Evolutionary conservation across 2,113 vertebrate genomes (phyloP).

Genomic region (Pseudopodoces humilis): DNA sequence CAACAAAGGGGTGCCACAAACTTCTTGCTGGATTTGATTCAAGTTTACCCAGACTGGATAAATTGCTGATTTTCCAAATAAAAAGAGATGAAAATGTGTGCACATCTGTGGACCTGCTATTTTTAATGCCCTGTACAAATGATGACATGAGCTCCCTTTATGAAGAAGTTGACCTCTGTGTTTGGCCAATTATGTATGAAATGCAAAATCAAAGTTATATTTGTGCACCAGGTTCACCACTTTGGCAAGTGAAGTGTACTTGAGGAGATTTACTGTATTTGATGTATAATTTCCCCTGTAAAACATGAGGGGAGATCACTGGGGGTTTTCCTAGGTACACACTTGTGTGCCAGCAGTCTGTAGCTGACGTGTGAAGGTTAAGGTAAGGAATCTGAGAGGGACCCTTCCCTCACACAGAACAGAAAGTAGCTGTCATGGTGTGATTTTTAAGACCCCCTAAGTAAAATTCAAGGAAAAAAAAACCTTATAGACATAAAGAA

Average conservation of each 20-base stretch:
- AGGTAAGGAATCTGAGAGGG: background rate
- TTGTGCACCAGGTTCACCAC: background rate
- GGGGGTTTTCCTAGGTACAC: background rate
- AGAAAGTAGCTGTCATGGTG: background rate
- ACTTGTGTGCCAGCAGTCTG: background rate
- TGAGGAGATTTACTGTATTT: background rate
- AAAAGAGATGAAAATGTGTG: background rate
- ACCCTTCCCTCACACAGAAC: background rate
- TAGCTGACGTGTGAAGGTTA: background rate
- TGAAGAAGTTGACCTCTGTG: background rate
- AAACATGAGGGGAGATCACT: background rate
- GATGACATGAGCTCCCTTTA: background rate
- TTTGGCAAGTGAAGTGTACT: background rate
- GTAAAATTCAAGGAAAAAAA: background rate
- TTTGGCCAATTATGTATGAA: background rate
- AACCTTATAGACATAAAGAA: background rate
- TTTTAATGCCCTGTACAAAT: background rate
- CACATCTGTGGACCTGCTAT: background rate
- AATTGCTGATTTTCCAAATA: background rate
- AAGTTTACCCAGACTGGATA: background rate
- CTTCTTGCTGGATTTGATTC: background rate
- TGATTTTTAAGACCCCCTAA: background rate
- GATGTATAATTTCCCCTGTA: background rate
- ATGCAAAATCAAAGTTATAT: background rate
- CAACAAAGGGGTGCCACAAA: background rate